These are phyloP conservation scores for Laodelphax striatellus DNA, from an alignment of 1,140 invertebrate species.

Conservation along the genomic window DNA sequence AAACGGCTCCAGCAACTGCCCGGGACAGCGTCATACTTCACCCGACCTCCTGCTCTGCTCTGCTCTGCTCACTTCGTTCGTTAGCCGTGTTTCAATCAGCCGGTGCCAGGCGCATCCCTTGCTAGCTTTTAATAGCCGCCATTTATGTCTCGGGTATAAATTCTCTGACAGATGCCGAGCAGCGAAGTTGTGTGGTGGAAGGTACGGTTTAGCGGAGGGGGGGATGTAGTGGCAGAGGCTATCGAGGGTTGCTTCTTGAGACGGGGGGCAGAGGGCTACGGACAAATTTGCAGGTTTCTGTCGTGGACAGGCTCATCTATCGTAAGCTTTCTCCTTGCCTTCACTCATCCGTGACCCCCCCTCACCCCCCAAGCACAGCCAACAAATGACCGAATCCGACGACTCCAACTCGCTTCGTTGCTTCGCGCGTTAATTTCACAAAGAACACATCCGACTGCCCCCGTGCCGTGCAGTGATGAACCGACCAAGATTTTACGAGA, in stretches of 20 bases:
- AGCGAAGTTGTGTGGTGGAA: not conserved
- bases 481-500: not conserved
- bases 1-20: not conserved
- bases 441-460: not conserved
- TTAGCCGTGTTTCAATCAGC: slow-evolving; percentile 10
- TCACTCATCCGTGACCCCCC: not conserved
- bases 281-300: slow-evolving; percentile 14
- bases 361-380: not conserved
- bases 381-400: not conserved
- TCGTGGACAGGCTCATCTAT: slow-evolving; percentile 12
- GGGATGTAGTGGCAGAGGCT: not conserved
- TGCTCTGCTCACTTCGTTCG: slow-evolving; percentile 1
- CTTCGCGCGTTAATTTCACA: not conserved
- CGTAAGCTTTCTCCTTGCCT: not conserved
- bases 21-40: slow-evolving; percentile 13
- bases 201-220: not conserved
- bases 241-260: not conserved
- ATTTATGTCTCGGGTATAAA: slow-evolving; percentile 16
- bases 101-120: slow-evolving; percentile 4
- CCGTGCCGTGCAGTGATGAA: not conserved
- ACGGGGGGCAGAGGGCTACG: not conserved
- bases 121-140: slow-evolving; percentile 14
- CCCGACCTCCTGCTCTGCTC: not conserved
- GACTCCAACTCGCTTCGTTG: not conserved
- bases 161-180: slow-evolving; percentile 6